phyloP scores from a whole-genome alignment of 2,888 invertebrate genomes.

The Lomographa bimaculata region DNA sequence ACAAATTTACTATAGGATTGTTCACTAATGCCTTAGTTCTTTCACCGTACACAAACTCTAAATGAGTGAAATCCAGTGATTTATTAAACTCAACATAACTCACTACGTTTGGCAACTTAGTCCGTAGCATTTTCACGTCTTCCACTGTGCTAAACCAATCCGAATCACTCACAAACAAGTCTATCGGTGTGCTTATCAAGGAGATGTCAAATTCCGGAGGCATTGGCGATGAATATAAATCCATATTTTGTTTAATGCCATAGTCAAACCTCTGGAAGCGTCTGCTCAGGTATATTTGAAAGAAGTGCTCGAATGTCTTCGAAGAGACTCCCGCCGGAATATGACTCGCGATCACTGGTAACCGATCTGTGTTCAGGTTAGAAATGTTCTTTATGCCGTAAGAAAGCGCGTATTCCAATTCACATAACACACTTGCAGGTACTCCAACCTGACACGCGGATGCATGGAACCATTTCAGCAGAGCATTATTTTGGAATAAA shows the following conservation, averaged over 20 bases:
- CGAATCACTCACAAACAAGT: constrained; percentile 57
- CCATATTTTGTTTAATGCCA: constrained; percentile 47
- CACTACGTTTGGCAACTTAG: constrained; percentile 50
- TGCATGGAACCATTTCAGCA: constrained; percentile 51
- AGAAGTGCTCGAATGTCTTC: constrained; percentile 61
- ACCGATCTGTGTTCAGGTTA: constrained; percentile 50
- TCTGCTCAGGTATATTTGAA: constrained; percentile 59
- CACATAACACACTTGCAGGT: constrained; percentile 52
- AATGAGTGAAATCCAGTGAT: constrained; percentile 62
- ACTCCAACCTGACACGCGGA: constrained; percentile 49
- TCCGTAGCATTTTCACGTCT: constrained; percentile 50
- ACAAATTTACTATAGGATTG: constrained; percentile 49
- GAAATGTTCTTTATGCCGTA: constrained; percentile 57
- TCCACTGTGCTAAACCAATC: constrained; percentile 63
- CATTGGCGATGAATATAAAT: constrained; percentile 43
- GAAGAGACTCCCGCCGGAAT: constrained; percentile 64
- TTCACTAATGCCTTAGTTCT: constrained; percentile 58
- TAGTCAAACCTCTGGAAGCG: constrained; percentile 64
- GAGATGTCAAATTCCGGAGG: constrained; percentile 64
- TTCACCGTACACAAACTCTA: constrained; percentile 68
- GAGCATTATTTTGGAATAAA: constrained; percentile 50
- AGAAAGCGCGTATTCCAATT: constrained; percentile 54
- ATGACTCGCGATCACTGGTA: constrained; percentile 64
- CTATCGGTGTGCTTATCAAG: constrained; percentile 52
- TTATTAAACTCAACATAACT: constrained; percentile 50